Evolutionary conservation across 2,797 vertebrate species (phyloP), one percentile per base, ranked within the genome.

Genomic region (Antennarius maculatus): DNA sequence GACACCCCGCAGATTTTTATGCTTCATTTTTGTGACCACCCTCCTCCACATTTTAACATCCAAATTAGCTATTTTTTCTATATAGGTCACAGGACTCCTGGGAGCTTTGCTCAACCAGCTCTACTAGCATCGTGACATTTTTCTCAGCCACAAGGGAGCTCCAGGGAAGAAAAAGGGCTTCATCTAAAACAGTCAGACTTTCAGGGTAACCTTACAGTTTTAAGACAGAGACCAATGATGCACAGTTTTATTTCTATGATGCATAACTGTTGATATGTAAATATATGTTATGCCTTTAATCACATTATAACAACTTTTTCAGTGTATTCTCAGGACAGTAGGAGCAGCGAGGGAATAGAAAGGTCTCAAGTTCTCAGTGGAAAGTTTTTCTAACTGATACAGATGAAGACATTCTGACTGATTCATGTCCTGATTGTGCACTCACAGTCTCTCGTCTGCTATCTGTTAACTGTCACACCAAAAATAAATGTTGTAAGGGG

Each of bases 51-150:
- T 53, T 80, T 81, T 74, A 63, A 79, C 50, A 78, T 85, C 72
- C 67, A 88, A 81, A 88, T 80, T 69, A 81, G 73, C 13, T 27
- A 45, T 39, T 83, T 78, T 78, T 73, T 61, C 61, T 88, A 81
- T 82, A 65, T 89, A 83, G 83, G 86, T 81, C 84, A 83, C 51
- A 1, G 46, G 66, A 70, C 84, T 87, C 83, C 59, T 53, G 82
- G 83, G 86, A 84, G 61, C 50, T 69, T 37, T 42, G 65, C 71
- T 80, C 61, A 73, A 77, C 81, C 72, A 66, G 43, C 12, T 49
- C 79, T 76, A 61, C 76, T 12, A 79, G 76, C 81, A 61, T 64
- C 18, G 64, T 88, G 88, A 88, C 86, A 89, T 84, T 89, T 81
- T 81, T 72, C 78, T 56, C 63, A 51, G 70, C 70, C 80, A 73